These are phyloP conservation scores for Calidris pygmaea DNA, from an alignment of 2,113 vertebrate genomes.

Conservation along the genomic window DNA sequence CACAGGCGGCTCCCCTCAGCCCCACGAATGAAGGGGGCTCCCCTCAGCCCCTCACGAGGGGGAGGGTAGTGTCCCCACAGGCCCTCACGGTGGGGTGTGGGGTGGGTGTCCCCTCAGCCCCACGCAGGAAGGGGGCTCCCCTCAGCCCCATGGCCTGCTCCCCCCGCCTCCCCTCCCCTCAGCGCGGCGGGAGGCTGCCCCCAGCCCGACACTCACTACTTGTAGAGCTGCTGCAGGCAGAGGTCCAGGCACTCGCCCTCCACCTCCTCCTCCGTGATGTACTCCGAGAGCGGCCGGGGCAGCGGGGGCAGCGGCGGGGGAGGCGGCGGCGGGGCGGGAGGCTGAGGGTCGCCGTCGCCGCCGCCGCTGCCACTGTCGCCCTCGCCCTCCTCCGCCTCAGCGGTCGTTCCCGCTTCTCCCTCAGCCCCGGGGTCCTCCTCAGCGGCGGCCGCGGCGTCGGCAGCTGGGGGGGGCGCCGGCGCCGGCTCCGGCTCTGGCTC, in stretches of 20 bases:
- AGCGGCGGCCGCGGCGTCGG: slow-evolving; percentile 5
- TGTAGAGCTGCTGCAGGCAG: slow-evolving; percentile 98
- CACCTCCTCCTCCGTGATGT: slow-evolving; percentile 88
- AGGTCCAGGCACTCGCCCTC: slow-evolving; percentile 96
- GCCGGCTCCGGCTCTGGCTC: slow-evolving; percentile 81
- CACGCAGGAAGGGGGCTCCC: too few relatives aligned
- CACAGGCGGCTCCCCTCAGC: background rate
- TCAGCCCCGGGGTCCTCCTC: slow-evolving; percentile 36
- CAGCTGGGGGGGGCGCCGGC: slow-evolving; percentile 72
- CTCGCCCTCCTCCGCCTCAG: slow-evolving; percentile 79
- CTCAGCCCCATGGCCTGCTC: background rate
- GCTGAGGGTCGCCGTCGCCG: slow-evolving; percentile 11
- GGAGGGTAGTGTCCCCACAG: background rate
- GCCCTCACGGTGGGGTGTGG: background rate
- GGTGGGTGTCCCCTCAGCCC: background rate
- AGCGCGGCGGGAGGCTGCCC: background rate
- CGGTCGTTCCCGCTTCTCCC: background rate
- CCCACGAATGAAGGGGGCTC: background rate
- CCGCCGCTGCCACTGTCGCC: slow-evolving; percentile 78
- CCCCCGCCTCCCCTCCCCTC: background rate
- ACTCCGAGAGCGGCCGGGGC: slow-evolving; percentile 83
- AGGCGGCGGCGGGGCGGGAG: slow-evolving; percentile 55
- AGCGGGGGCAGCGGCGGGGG: slow-evolving; percentile 74
- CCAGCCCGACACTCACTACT: slow-evolving; percentile 89
- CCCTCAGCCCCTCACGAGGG: background rate